Percentiles rank a stretch among this genome's conserved stretches.
These are phyloP conservation scores for Taenioides sp. DNA, from an alignment of 2,797 vertebrate species.

Conservation along the genomic window DNA sequence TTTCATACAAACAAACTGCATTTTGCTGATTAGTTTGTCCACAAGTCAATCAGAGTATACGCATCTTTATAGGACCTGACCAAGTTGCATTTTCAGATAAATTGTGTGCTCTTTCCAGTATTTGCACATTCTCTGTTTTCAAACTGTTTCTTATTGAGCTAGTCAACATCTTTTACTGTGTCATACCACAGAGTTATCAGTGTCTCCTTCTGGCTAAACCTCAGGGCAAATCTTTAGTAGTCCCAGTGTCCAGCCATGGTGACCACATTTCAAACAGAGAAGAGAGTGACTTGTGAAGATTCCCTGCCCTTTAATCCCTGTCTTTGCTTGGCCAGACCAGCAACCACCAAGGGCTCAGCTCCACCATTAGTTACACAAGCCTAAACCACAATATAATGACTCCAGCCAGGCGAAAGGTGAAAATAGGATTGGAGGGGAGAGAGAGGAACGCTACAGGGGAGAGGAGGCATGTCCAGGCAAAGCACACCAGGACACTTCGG, in stretches of 20 bases:
- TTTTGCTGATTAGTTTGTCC: neutral
- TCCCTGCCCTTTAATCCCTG: constrained; percentile 60
- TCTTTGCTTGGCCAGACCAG: constrained; percentile 48
- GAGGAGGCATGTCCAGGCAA: constrained; percentile 40
- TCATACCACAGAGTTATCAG: neutral
- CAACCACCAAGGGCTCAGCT: constrained; percentile 25
- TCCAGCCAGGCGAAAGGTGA: constrained; percentile 58
- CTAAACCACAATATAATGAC: constrained; percentile 51
- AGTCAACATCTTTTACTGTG: neutral
- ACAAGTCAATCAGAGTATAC: too few relatives aligned
- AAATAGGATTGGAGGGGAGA: constrained; percentile 60
- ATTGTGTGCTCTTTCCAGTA: neutral
- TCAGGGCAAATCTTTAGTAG: constrained; percentile 22
- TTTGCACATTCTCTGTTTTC: neutral
- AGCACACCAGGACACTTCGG: constrained; percentile 19
- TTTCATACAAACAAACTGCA: neutral
- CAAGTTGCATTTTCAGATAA: neutral
- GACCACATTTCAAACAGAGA: constrained; percentile 55
- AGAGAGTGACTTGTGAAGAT: constrained; percentile 51
- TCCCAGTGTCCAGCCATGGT: constrained; percentile 11
- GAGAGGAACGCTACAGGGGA: constrained; percentile 56
- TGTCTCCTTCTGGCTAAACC: constrained; percentile 20
- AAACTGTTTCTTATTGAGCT: neutral
- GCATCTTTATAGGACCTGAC: too few relatives aligned
- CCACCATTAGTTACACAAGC: constrained; percentile 65